phyloP scores from a whole-genome alignment of 1,140 invertebrate genomes.

The Eurytemora carolleeae region DNA sequence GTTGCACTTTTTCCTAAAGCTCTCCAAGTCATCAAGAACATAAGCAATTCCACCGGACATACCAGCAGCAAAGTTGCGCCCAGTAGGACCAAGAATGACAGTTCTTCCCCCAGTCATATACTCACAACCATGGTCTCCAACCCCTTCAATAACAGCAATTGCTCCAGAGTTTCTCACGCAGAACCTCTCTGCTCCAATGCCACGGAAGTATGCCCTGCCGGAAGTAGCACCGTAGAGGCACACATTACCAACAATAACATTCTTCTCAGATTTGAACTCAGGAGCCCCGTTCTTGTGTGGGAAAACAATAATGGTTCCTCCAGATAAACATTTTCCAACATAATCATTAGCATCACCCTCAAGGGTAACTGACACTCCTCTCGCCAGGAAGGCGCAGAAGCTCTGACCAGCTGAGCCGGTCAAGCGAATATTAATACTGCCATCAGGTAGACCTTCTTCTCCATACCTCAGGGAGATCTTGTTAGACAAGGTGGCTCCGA shows the following conservation, averaged over 20 bases:
- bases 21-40: conserved; percentile 62
- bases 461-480: conserved; percentile 78
- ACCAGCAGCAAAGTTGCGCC: conserved; percentile 93
- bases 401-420: conserved; percentile 94
- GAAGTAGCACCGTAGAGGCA: conserved; percentile 91
- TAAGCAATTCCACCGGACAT: conserved; percentile 97
- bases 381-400: conserved; percentile 91
- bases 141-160: conserved; percentile 70
- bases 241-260: conserved; percentile 95
- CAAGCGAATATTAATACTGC: conserved; percentile 63
- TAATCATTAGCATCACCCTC: conserved; percentile 98
- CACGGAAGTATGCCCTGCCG: conserved; percentile 82
- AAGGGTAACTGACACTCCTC: conserved; percentile 66
- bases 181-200: conserved; percentile 91
- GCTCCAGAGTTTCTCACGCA: conserved; percentile 94
- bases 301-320: conserved; percentile 81
- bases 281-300: conserved; percentile 65
- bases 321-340: conserved; percentile 86
- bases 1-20: conserved; percentile 68
- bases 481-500: conserved; percentile 81
- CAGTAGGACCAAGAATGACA: conserved; percentile 78
- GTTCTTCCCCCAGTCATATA: conserved; percentile 95
- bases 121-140: conserved; percentile 97
- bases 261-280: conserved; percentile 60
- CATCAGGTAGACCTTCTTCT: conserved; percentile 61